Base-by-base conservation (phyloP, 2,888 invertebrate species). In the Drosophila merina region DNA sequence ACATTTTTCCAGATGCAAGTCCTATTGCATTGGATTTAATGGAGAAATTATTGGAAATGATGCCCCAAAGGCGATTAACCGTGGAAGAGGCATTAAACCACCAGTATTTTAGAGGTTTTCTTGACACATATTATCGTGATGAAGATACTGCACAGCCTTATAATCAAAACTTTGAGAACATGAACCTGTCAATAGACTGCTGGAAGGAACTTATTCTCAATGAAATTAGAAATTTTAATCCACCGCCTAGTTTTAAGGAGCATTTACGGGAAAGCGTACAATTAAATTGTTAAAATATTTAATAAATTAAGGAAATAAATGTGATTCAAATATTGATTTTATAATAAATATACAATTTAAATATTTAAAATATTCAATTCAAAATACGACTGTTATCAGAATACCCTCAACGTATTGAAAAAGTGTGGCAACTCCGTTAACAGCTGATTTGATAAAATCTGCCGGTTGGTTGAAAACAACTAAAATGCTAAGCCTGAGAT, bases 151-250 rank as follows among this genome's bases (percentile, higher is more conserved):
- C 98, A 12, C 95, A 95, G 69, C 94, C 95, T 10, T 97, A 98
- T 91, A 98, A 98, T 93, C 96, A 98, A 93, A 97, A 97, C 90
- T 98, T 98, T 91, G 98, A 98, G 92, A 97, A 97, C 88, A 96
- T 97, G 94, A 96, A 97, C 84, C 93, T 98, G 79, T 95, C 96
- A 2, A 97, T 97, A 26, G 97, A 97, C 90, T 95, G 96, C 90
- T 99, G 99, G 99, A 97, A 57, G 33, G 47, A 49, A 80, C 92
- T 96, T 56, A 96, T 97, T 52, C 95, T 96, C 92, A 94, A 95
- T 82, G 97, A 97, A 93, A 95, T 96, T 52, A 93, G 94, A 57
- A 95, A 95, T 79, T 97, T 96, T 92, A 94, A 94, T 78, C 95
- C 96, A 5, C 95, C 93, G 50, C 93, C 14, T 12, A 25, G 8